Evolutionary conservation across 2,797 vertebrate genomes (phyloP).

Genomic region (Anas bernieri): DNA sequence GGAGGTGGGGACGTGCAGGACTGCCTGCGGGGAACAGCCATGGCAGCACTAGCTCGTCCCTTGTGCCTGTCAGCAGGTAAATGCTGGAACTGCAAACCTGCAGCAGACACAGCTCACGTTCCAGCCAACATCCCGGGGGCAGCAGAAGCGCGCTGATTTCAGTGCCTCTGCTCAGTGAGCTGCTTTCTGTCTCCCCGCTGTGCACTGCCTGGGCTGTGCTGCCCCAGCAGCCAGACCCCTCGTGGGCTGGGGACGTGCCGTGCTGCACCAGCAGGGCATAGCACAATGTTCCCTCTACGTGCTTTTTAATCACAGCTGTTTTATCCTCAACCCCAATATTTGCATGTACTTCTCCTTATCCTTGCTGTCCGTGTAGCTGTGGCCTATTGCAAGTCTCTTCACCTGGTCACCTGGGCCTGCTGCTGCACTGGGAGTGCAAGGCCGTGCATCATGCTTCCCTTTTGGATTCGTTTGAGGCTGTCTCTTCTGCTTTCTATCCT

Average conservation of each 20-base stretch:
- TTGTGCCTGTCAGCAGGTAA: background rate
- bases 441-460: background rate
- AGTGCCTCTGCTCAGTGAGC: background rate
- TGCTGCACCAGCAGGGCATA: background rate
- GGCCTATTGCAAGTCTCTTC: background rate
- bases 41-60: background rate
- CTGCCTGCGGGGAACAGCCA: background rate
- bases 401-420: background rate
- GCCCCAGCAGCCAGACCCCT: accelerated
- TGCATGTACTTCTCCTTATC: background rate
- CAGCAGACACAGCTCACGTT: accelerated
- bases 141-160: background rate
- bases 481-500: background rate
- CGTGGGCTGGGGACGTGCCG: background rate
- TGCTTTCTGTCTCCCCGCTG: background rate
- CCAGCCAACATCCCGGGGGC: background rate
- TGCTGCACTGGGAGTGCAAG: background rate
- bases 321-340: background rate
- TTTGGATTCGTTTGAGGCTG: background rate
- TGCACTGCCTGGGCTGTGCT: background rate
- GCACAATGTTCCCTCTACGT: background rate
- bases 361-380: accelerated
- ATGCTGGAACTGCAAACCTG: background rate
- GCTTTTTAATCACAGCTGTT: background rate
- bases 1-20: background rate